Evolutionary conservation across 2,888 invertebrate genomes (phyloP).

Genomic region (Timema podura): DNA sequence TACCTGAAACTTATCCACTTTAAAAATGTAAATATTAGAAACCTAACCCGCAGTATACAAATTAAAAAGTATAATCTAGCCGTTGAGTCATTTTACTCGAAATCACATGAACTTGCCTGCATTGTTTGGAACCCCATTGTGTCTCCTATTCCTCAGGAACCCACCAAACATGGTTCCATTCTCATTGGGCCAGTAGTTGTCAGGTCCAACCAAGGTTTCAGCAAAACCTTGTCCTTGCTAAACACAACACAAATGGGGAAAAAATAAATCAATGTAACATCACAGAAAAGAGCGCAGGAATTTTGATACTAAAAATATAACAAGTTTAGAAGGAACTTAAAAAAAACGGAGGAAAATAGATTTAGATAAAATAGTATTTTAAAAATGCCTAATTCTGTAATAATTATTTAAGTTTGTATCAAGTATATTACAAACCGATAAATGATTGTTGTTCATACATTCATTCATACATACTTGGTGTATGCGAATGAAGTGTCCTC

Average conservation of each 20-base stretch:
- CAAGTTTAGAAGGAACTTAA: neutral
- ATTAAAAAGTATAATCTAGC: too few relatives aligned
- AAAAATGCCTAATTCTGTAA: neutral
- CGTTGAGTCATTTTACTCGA: neutral
- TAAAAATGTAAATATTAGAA: too few relatives aligned
- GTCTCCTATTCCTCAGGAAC: slow-evolving; percentile 28
- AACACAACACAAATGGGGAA: neutral
- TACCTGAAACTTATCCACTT: too few relatives aligned
- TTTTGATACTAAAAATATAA: neutral
- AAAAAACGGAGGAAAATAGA: neutral
- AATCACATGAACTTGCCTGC: neutral
- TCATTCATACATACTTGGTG: too few relatives aligned
- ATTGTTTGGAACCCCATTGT: slow-evolving; percentile 13
- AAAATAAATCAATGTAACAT: neutral
- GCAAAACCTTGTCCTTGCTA: slow-evolving; percentile 41
- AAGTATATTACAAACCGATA: neutral
- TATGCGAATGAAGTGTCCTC: too few relatives aligned
- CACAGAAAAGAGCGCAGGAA: neutral
- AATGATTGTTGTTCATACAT: neutral
- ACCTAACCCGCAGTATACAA: too few relatives aligned
- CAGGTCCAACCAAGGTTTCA: slow-evolving; percentile 38
- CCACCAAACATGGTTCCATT: slow-evolving; percentile 33
- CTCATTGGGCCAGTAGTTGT: slow-evolving; percentile 34
- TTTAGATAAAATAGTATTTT: neutral
- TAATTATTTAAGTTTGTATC: neutral